Evolutionary conservation across 2,888 invertebrate species (phyloP), one percentile per base, ranked within the genome.

Genomic region (Scaeva pyrastri): DNA sequence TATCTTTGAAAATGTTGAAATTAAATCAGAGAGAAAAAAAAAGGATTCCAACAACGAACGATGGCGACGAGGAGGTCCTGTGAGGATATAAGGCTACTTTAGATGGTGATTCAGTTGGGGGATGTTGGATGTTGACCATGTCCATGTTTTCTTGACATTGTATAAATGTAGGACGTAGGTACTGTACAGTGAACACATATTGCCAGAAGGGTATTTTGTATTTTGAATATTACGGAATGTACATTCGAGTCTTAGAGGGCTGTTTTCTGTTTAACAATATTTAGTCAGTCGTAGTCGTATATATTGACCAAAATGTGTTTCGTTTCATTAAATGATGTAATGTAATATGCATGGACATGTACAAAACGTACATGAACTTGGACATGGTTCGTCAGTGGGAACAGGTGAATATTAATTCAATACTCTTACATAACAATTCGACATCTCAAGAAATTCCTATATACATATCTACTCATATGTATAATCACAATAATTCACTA

Each of bases 1-100:
- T 76, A 64, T 41, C 41, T 36, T 16, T 26, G 58, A 43, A 1
- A 50, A 55, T 73, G 66, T 73, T 55, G 43, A 62, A 83, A 64
- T 75, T 72, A 60, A 50, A 52, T 75, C 64, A 19, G 10, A 16
- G 43, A 56, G 68, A 43, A 10, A 71, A 64, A 60, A 52, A 52
- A 52, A 52, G 52, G 77, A 72, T 73, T 12, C 43, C 21, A 26
- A 41, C 43, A 62, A 62, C 41, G 26, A 41, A 52, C 39, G 12
- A 11, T 2, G 8, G 39, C 21, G 14, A 7, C n/a, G n/a, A n/a
- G n/a, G n/a, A n/a, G n/a, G n/a, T n/a, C n/a, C n/a, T n/a, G n/a
- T n/a, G 12, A 3, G n/a, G 7, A 48, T 16, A 48, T 48, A 8
- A 45, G 48, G 45, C 23, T 48, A 16, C 11, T 19, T 48, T 26